Percentiles rank a stretch among this genome's conserved stretches.
Conservation (phyloP, 2,797 vertebrate species). For the Periophthalmus magnuspinnatus region DNA sequence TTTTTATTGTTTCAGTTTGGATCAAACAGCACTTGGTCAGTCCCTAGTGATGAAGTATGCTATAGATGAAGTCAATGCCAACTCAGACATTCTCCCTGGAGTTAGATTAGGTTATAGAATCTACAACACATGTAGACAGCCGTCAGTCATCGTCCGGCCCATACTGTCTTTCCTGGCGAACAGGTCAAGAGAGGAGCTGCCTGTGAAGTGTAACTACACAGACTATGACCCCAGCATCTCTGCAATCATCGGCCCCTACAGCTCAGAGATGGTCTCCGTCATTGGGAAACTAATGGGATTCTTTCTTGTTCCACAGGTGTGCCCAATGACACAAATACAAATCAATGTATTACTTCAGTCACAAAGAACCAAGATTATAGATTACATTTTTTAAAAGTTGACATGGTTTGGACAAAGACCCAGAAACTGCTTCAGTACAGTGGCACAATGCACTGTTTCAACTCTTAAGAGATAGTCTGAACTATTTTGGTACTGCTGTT, state of each 20-base stretch:
- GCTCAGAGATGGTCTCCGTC: constrained; percentile 77
- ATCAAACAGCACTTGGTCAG: constrained; percentile 63
- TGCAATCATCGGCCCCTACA: constrained; percentile 83
- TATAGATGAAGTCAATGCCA: constrained; percentile 77
- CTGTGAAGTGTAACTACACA: constrained; percentile 80
- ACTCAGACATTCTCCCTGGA: constrained; percentile 68
- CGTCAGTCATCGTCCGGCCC: constrained; percentile 67
- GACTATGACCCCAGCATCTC: constrained; percentile 79
- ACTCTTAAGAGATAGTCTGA: not conserved
- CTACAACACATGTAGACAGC: constrained; percentile 73
- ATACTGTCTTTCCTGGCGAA: constrained; percentile 70
- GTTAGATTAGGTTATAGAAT: constrained; percentile 74
- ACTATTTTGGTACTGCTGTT: not conserved
- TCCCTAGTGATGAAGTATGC: constrained; percentile 79
- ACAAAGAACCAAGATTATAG: not conserved
- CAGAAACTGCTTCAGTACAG: no score
- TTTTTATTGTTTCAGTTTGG: constrained; percentile 54
- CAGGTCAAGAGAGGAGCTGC: constrained; percentile 46
- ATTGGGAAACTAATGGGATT: constrained; percentile 85
- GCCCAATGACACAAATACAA: not conserved
- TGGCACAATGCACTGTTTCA: not conserved
- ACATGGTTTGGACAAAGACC: not conserved
- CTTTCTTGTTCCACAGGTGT: constrained; percentile 90
- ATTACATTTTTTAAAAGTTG: not conserved
- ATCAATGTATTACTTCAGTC: not conserved